A percentile compares a stretch with the other conserved stretches of the same genome.
These are phyloP conservation scores for Latrodectus geometricus DNA, from an alignment of 1,140 invertebrate species.

Conservation along the genomic window DNA sequence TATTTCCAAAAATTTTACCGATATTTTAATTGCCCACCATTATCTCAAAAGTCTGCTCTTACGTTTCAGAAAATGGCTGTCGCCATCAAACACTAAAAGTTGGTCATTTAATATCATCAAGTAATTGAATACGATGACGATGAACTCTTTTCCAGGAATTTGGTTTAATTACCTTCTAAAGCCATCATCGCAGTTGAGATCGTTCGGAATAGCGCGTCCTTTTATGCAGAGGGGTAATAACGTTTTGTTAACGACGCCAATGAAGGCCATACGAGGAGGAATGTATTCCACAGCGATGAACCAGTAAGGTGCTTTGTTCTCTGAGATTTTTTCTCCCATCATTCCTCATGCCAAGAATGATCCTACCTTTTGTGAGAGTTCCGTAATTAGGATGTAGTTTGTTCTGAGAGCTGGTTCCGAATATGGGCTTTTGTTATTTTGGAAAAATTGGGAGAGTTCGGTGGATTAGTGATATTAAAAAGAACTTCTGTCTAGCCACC, in stretches of 20 bases:
- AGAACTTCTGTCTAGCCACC: no score
- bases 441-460: no score
- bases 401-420: neutral
- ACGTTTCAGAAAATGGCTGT: neutral
- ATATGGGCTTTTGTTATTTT: neutral
- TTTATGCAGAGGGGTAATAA: conserved; percentile 8
- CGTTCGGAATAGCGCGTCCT: neutral
- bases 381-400: neutral
- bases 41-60: neutral
- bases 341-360: neutral
- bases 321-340: neutral
- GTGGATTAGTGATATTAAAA: no score
- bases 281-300: neutral
- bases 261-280: neutral
- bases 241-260: neutral
- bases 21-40: neutral
- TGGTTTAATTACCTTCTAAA: conserved; percentile 11
- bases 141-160: neutral
- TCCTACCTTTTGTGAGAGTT: neutral
- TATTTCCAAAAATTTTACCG: no score
- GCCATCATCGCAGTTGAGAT: neutral
- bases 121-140: conserved; percentile 13
- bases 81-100: conserved; percentile 2
- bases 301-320: neutral
- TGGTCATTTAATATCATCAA: conserved; percentile 13